These are phyloP conservation scores for Trimorus sp. DNA, from an alignment of 2,888 invertebrate genomes.

Conservation along the genomic window DNA sequence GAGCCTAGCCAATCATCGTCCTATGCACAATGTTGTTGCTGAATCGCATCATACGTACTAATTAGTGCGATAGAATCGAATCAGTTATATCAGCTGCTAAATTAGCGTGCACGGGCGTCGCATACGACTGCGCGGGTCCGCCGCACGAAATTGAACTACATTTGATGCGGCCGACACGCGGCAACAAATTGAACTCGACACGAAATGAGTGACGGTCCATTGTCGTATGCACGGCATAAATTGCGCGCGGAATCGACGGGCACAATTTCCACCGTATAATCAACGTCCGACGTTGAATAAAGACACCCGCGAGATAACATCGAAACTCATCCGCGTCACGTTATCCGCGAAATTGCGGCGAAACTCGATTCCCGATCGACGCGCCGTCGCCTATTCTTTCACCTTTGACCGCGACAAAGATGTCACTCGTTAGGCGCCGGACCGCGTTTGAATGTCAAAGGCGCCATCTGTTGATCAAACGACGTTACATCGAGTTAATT, in stretches of 20 bases:
- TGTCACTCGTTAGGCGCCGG: no score
- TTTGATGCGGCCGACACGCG: constrained; percentile 60
- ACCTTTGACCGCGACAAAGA: no score
- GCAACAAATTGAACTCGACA: constrained; percentile 66
- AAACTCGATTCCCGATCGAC: no score
- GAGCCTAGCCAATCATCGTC: constrained; percentile 27
- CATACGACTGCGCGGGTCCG: constrained; percentile 22
- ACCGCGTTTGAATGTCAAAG: no score
- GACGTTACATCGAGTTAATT: background rate
- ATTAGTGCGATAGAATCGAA: constrained; percentile 64
- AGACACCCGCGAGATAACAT: no score
- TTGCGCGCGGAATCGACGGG: constrained; percentile 56
- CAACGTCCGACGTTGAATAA: background rate
- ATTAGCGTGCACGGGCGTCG: constrained; percentile 49
- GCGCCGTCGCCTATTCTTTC: no score
- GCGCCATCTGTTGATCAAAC: background rate
- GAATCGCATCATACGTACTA: constrained; percentile 54
- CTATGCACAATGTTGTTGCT: constrained; percentile 29
- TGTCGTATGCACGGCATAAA: constrained; percentile 62
- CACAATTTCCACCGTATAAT: constrained; percentile 58
- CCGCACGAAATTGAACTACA: constrained; percentile 59
- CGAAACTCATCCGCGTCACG: no score
- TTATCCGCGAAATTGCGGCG: no score
- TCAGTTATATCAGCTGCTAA: constrained; percentile 60
- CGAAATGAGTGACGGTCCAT: constrained; percentile 66